These are phyloP conservation scores for Parasteatoda tepidariorum DNA, from an alignment of 1,140 invertebrate species.

Conservation along the genomic window DNA sequence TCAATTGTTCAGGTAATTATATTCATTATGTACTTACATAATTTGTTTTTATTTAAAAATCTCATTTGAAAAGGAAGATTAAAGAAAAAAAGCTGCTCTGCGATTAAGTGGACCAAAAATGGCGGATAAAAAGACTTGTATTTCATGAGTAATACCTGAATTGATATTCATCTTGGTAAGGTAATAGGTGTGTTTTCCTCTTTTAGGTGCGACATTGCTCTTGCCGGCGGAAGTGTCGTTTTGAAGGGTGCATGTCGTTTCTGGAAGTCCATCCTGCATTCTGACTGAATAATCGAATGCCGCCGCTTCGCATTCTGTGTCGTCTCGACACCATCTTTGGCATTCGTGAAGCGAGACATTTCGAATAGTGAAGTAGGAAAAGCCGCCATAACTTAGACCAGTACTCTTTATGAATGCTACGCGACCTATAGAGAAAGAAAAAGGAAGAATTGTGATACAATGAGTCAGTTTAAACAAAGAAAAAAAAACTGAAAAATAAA, in stretches of 20 bases:
- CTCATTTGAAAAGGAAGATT: too few species aligned
- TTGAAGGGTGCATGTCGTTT: conserved; percentile 90
- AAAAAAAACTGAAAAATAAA: background rate
- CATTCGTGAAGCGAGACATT: conserved; percentile 94
- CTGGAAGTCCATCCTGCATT: conserved; percentile 88
- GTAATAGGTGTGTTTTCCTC: conserved; percentile 92
- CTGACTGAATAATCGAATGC: conserved; percentile 93
- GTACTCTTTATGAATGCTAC: conserved; percentile 94
- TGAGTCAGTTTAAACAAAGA: background rate
- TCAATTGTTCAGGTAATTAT: too few species aligned
- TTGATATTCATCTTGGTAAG: conserved; percentile 92
- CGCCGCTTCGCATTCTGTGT: conserved; percentile 88
- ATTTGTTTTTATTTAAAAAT: too few species aligned
- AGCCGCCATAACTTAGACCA: conserved; percentile 88
- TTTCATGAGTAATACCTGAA: conserved; percentile 73
- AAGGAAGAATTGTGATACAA: background rate
- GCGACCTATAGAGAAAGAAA: conserved; percentile 65
- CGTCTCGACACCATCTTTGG: conserved; percentile 92
- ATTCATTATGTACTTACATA: too few species aligned
- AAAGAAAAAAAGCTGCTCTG: too few species aligned
- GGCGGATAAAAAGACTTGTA: too few species aligned
- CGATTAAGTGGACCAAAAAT: too few species aligned
- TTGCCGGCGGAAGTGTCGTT: conserved; percentile 85
- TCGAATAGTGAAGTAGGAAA: conserved; percentile 90
- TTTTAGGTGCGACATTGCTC: conserved; percentile 79